Conservation (phyloP, 2,797 vertebrate genomes). For the Pyrrhura leucotis region DNA sequence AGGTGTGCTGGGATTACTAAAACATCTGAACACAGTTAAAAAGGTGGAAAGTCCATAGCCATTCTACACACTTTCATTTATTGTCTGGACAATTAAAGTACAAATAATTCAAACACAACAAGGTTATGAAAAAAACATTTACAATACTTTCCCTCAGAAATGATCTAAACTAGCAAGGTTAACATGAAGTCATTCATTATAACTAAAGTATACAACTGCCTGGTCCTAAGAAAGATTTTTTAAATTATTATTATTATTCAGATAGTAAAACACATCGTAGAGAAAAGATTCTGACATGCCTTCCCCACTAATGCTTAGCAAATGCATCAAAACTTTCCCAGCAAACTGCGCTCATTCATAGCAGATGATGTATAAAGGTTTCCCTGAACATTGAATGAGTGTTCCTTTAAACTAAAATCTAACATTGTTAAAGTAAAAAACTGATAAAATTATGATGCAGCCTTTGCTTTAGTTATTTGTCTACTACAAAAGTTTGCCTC, state of each 20-base stretch:
- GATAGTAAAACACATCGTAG: slow-evolving; percentile 97
- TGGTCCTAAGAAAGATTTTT: slow-evolving; percentile 93
- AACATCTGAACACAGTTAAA: slow-evolving; percentile 80
- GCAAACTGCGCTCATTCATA: slow-evolving; percentile 83
- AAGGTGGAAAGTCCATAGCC: slow-evolving; percentile 84
- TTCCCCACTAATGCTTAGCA: slow-evolving; percentile 92
- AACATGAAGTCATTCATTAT: slow-evolving; percentile 99
- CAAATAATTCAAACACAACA: slow-evolving; percentile 99
- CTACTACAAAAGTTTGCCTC: slow-evolving; percentile 79
- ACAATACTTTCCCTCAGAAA: slow-evolving; percentile 99
- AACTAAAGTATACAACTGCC: slow-evolving; percentile 97
- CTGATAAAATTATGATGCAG: slow-evolving; percentile 79
- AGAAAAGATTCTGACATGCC: slow-evolving; percentile 96
- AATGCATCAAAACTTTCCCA: slow-evolving; percentile 81
- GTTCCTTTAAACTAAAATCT: slow-evolving; percentile 85
- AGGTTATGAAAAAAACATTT: slow-evolving; percentile 98
- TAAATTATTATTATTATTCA: slow-evolving; percentile 93
- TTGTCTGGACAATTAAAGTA: slow-evolving; percentile 99
- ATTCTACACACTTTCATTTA: slow-evolving; percentile 99
- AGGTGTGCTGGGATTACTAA: slow-evolving; percentile 70
- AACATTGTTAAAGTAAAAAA: slow-evolving; percentile 75
- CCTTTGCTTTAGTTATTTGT: slow-evolving; percentile 77
- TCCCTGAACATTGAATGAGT: slow-evolving; percentile 89
- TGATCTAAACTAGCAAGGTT: slow-evolving; percentile 99
- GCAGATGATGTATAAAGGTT: slow-evolving; percentile 81